Evolutionary conservation across 2,113 vertebrate genomes (phyloP), one percentile per base, ranked within the genome.

Genomic region (Paracanthobrama guichenoti): DNA sequence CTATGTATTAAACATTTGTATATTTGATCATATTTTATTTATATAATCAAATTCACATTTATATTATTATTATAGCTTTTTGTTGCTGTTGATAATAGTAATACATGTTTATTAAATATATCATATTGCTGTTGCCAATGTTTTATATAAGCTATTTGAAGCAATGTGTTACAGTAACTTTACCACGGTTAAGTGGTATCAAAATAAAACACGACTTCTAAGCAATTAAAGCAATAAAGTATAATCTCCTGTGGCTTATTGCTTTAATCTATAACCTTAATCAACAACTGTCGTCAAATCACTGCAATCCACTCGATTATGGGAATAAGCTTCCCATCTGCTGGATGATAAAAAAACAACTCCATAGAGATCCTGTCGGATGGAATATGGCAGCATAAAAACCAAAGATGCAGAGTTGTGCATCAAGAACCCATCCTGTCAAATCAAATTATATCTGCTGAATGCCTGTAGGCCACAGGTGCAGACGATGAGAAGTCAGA

Each of bases 391-490:
- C 9, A 20, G 50, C 48, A 39, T 59, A 12, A 64, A 79, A 79
- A 31, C 11, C 50, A 57, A 59, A 79, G 77, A 62, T 0, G 46
- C 44, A 53, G 44, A 53, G 72, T 16, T 48, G 44, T 60, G 59
- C 57, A 20, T 79, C 77, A 62, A 24, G 39, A 62, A 79, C 14
- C 75, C 57, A 26, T 79, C 42, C 77, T 64, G 77, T 79, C 77
- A 79, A 44, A 79, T 62, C n/a, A 64, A 60, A 79, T 79, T 11
- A 44, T 26, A 42, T 79, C 57, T 42, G 24, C 77, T 26, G 57
- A 46, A 79, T 60, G 59, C 31, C 77, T 64, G 24, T 9, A 20
- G 77, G 77, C 39, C 24, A 79, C 77, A 64, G 77, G 59, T 62
- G 13, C 77, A 64, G 39, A 64, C 39, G 39, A 78, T 55, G 53